These are phyloP conservation scores for Drosophila pseudoananassae DNA, from an alignment of 1,140 invertebrate species.

Conservation along the genomic window DNA sequence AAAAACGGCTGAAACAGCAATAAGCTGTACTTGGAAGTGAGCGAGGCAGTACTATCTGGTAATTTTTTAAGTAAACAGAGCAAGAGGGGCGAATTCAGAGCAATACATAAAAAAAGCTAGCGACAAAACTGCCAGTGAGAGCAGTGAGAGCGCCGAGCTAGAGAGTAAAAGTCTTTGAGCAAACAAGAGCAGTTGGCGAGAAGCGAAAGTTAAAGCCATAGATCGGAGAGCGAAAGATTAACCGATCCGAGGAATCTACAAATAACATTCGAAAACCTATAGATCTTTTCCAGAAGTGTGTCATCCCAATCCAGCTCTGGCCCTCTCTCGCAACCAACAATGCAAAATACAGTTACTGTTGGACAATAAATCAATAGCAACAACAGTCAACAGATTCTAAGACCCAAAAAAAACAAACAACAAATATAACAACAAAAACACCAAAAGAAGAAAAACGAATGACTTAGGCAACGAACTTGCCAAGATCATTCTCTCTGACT, in stretches of 20 bases:
- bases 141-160: constrained; percentile 38
- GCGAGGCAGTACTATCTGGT: constrained; percentile 39
- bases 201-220: constrained; percentile 62
- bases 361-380: constrained; percentile 71
- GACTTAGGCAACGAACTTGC: constrained; percentile 50
- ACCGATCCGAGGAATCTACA: constrained; percentile 11
- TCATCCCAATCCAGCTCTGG: constrained; percentile 39
- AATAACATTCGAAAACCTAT: constrained; percentile 21
- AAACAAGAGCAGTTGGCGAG: constrained; percentile 30
- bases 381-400: constrained; percentile 53
- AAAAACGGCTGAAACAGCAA: constrained; percentile 47
- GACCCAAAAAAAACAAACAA: constrained; percentile 6
- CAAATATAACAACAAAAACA: constrained; percentile 7
- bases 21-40: constrained; percentile 18
- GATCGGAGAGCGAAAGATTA: constrained; percentile 20
- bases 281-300: constrained; percentile 43
- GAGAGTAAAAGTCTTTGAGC: constrained; percentile 68
- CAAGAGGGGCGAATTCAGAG: constrained; percentile 42
- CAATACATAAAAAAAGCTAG: constrained; percentile 11
- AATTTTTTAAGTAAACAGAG: constrained; percentile 76
- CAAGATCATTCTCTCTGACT: constrained; percentile 7
- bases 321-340: constrained; percentile 43
- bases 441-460: constrained; percentile 28
- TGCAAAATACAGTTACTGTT: constrained; percentile 74
- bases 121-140: constrained; percentile 16